Base-by-base conservation (phyloP, 2,888 invertebrate species). In the Chouioia cunea region DNA sequence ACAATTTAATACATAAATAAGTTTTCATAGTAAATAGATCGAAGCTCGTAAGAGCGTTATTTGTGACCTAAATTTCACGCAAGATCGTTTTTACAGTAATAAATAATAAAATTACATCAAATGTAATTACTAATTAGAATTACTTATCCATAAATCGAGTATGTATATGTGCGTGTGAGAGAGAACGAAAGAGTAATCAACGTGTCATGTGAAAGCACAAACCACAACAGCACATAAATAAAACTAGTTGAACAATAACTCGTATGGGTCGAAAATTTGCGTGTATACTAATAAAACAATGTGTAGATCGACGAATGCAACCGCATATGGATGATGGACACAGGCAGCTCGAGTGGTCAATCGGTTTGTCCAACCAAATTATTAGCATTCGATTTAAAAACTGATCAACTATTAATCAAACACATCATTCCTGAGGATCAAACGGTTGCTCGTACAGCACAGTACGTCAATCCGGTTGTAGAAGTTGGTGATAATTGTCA, bases 301-400 rank as follows among this genome's bases (percentile, higher is more conserved):
- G 15, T 22, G 23, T 76, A 86, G 85, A 85, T 85, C 72, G 87
- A 87, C 78, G 84, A 85, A 67, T 86, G 83, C 76, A 77, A 85
- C 76, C 83, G 87, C 54, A 79, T 87, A 72, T 87, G 87, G 87
- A 76, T 85, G 27, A 79, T 86, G 68, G 87, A 87, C 74, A 79
- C 78, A 2, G 87, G 87, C 2, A 75, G 81, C 50, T 68, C 73
- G 4, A 63, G 64, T 8, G 56, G 63, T 2, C 74, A 78, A 3
- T 20, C 79, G 10, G 74, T 81, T 46, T 87, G 87, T 60, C 85
- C 84, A 0, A 73, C 82, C 36, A 87, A 87, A 77, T 82, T 87
- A 60, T 75, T 87, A 63, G 79, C 85, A 64, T 85, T 87, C 66
- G 85, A 87, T 78, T 79, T 87, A 12, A 74, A 71, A 3, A 84